A percentile compares a stretch with the other conserved stretches of the same genome.
Evolutionary conservation across 2,888 invertebrate species (phyloP).

Genomic region (Aporophyla nigra): DNA sequence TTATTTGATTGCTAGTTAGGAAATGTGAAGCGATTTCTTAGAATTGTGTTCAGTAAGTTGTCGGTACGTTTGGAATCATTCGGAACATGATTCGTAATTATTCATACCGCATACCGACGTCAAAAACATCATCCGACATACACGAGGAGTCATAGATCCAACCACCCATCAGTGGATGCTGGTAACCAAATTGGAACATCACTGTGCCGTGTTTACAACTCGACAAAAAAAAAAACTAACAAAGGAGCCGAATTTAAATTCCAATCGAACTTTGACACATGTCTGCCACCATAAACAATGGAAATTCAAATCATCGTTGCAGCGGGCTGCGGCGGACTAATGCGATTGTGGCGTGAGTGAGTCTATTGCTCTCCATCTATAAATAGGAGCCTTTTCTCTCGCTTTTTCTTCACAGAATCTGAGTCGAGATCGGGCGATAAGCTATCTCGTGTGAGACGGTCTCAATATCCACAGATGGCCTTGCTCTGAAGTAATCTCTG

Average conservation of each 20-base stretch:
- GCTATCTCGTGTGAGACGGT: slow-evolving; percentile 89
- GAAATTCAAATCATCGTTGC: slow-evolving; percentile 90
- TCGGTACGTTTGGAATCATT: slow-evolving; percentile 69
- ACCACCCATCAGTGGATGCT: slow-evolving; percentile 83
- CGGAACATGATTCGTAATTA: slow-evolving; percentile 87
- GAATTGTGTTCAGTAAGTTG: slow-evolving; percentile 64
- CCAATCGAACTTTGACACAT: slow-evolving; percentile 91
- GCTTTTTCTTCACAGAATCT: slow-evolving; percentile 90
- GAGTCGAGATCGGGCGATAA: slow-evolving; percentile 89
- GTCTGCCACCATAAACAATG: slow-evolving; percentile 91
- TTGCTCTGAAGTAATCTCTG: slow-evolving; percentile 88
- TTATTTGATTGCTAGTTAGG: slow-evolving; percentile 55
- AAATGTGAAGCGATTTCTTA: slow-evolving; percentile 65
- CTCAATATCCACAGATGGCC: slow-evolving; percentile 91
- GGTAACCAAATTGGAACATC: slow-evolving; percentile 90
- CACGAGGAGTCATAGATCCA: slow-evolving; percentile 87
- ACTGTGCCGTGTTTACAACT: slow-evolving; percentile 90
- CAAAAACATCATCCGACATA: slow-evolving; percentile 84
- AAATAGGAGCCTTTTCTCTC: slow-evolving; percentile 90
- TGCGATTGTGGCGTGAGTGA: slow-evolving; percentile 87
- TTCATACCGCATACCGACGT: slow-evolving; percentile 88
- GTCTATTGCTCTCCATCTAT: slow-evolving; percentile 88
- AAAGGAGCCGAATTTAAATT: slow-evolving; percentile 91
- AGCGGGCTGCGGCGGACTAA: slow-evolving; percentile 83
- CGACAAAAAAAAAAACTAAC: slow-evolving; percentile 88